phyloP scores from a whole-genome alignment of 35 echinoderm and acorn worm species.

The Apostichopus japonicus region DNA sequence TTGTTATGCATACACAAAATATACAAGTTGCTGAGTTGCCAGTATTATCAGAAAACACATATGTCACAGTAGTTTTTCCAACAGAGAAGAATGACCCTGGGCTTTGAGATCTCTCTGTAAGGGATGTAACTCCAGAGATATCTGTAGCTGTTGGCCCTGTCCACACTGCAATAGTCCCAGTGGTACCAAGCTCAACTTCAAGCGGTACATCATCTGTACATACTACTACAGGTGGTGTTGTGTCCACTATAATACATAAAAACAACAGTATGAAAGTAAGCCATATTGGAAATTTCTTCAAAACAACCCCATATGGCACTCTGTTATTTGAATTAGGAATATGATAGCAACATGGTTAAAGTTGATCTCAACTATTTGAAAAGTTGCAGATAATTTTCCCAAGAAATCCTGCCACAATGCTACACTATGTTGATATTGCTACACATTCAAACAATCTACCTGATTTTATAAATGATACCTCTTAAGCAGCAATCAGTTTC shows the following conservation, averaged over 20 bases:
- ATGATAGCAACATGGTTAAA: too few relatives aligned
- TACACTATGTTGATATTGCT: too few relatives aligned
- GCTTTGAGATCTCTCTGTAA: background rate
- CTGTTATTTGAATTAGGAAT: too few relatives aligned
- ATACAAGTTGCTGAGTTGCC: constrained; percentile 53
- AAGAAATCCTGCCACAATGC: too few relatives aligned
- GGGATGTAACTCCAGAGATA: background rate
- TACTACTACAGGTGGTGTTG: constrained; percentile 25
- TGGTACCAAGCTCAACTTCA: background rate
- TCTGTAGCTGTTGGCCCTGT: constrained; percentile 47
- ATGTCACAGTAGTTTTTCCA: constrained; percentile 29
- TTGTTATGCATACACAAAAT: background rate
- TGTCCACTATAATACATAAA: constrained; percentile 24
- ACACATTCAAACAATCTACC: background rate
- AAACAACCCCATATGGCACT: too few relatives aligned
- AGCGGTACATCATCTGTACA: background rate
- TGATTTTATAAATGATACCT: too few relatives aligned
- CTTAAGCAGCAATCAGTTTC: too few relatives aligned
- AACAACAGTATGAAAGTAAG: background rate
- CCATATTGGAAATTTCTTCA: too few relatives aligned
- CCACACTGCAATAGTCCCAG: constrained; percentile 5
- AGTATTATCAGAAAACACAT: constrained; percentile 38
- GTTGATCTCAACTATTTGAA: too few relatives aligned
- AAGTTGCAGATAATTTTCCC: too few relatives aligned
- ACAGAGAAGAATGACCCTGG: constrained; percentile 25